Evolutionary conservation across 2,888 invertebrate species (phyloP), one percentile per base, ranked within the genome.

Genomic region (Eilema sororculum): DNA sequence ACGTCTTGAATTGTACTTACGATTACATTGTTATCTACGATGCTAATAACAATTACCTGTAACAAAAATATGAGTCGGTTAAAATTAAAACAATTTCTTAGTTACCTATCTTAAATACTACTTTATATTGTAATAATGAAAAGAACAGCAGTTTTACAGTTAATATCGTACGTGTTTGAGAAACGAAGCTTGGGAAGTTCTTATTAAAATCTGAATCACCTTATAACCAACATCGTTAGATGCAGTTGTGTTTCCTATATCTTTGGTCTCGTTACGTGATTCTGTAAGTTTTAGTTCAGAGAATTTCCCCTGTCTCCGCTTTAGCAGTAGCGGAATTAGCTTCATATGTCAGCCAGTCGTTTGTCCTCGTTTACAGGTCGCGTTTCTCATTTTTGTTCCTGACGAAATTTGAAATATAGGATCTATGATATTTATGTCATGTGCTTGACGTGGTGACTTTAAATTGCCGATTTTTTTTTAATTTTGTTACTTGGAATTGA

Each of bases 221-320:
- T 62, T 37, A 24, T 24, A 13, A 62, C 16, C 24, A 37, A 41
- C 8, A 37, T 37, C 37, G 22, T 62, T 24, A 41, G 16, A 37
- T 22, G 16, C 37, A 41, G 20, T 41, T 52, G 52, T 46, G 20
- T 52, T n/a, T 52, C 9, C 46, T 16, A 41, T 41, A n/a, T 52
- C 52, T 52, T 46, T n/a, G 20, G 20, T 20, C 46, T 20, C n/a
- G 20, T 24, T 41, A 24, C 3, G 10, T 62, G 52, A 52, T n/a
- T 52, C n/a, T 41, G 37, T 52, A 60, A 52, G 41, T 41, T 41
- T 41, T 41, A 6, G 63, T 60, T 64, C 64, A 56, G 30, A 56
- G 67, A 41, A 41, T 64, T 68, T 68, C 52, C 52, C 52, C 52
- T 52, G 52, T n/a, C 52, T 52, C 52, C 9, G 20, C 20, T 52